phyloP scores from a whole-genome alignment of 1,140 invertebrate species.

The Eciton burchellii region DNA sequence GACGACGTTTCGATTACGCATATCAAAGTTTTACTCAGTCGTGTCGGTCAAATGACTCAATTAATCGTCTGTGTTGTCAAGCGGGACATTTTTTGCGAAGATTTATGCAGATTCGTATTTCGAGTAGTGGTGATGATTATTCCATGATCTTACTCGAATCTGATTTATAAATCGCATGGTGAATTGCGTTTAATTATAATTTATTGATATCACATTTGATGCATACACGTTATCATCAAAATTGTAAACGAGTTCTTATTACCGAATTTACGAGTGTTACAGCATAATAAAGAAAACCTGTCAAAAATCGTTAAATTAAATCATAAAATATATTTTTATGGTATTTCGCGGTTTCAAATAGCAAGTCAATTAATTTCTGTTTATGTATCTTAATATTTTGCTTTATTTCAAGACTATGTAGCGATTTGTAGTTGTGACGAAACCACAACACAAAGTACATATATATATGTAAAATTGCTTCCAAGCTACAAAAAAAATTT shows the following conservation, averaged over 20 bases:
- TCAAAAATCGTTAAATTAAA: neutral
- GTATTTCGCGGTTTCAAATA: slow-evolving; percentile 2
- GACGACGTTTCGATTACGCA: neutral
- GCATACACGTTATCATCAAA: neutral
- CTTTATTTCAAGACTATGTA: neutral
- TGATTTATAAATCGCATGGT: slow-evolving; percentile 5
- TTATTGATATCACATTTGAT: slow-evolving; percentile 26
- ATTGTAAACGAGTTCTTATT: neutral
- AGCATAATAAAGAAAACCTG: neutral
- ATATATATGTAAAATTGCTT: too few relatives aligned
- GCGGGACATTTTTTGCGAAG: slow-evolving; percentile 2
- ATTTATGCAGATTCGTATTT: slow-evolving; percentile 27
- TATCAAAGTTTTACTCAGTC: slow-evolving; percentile 30
- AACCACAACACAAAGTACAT: neutral
- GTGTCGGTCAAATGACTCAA: neutral
- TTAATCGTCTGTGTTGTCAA: neutral
- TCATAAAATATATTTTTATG: slow-evolving; percentile 14
- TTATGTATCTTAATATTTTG: slow-evolving; percentile 1
- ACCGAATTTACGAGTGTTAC: neutral
- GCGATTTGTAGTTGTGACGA: slow-evolving; percentile 17
- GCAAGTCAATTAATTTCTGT: neutral
- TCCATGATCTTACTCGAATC: slow-evolving; percentile 20
- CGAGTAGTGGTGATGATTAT: slow-evolving; percentile 13
- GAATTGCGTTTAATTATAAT: slow-evolving; percentile 1
- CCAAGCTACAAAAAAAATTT: neutral